Evolutionary conservation across 2,797 vertebrate species (phyloP), one percentile per base, ranked within the genome.

Genomic region (Lophius americanus): DNA sequence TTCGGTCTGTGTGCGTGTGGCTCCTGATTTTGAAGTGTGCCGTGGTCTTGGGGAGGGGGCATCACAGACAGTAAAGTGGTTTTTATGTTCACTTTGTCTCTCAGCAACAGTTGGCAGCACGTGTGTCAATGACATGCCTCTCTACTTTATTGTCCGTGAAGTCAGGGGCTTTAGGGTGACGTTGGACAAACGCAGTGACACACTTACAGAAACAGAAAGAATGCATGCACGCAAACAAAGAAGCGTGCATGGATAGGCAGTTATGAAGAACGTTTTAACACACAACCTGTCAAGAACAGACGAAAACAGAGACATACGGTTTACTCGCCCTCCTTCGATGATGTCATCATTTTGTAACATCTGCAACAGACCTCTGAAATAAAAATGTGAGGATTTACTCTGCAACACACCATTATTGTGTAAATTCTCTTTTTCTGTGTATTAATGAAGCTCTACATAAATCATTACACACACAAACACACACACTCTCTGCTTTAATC

Each of bases 91-190:
- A 77, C 85, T 91, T 91, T 91, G 85, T 86, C 85, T 92, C 93
- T 92, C 91, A 78, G 94, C 95, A 97, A 97, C 96, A 96, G 96
- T 96, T 96, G 95, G 95, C 93, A 94, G 93, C 94, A 94, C 94
- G 93, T 92, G 96, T 93, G 93, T 76, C 83, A 90, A 93, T 93
- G 95, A 93, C 90, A 89, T 35, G 90, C 90, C 82, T 89, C 84
- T 83, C 77, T 47, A 35, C 70, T 86, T 90, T 87, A 86, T 88
- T 87, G 82, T 89, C 76, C 84, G 70, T 85, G 75, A 84, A 84
- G 79, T 84, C 68, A 23, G 57, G 52, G 72, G 76, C 76, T 80
- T 88, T 65, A 58, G 66, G 70, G 61, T 70, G 84, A 82, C 81
- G 76, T 9, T 68, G 62, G 67, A 63, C 73, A 57, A 32, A 73